Conservation (phyloP, 2,888 invertebrate genomes). For the Griposia aprilina region DNA sequence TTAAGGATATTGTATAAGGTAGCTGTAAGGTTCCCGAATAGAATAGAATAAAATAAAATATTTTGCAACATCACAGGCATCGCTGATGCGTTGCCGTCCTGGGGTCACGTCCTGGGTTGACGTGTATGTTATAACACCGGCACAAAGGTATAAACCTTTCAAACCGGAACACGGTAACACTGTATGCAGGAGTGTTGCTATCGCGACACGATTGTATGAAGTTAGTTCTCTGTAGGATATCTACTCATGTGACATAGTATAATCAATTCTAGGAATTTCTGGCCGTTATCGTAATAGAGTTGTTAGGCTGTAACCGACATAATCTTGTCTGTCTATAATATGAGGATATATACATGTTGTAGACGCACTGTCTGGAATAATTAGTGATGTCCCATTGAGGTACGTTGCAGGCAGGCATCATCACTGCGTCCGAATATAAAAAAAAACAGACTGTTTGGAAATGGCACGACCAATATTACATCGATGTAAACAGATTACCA, state of each 20-base stretch:
- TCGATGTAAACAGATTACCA: neutral
- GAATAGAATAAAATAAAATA: neutral
- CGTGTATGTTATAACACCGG: neutral
- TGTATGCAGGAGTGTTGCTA: neutral
- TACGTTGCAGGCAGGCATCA: neutral
- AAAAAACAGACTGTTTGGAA: neutral
- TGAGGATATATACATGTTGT: neutral
- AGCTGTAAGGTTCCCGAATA: too few relatives aligned
- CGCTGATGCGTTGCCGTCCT: neutral
- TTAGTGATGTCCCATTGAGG: neutral
- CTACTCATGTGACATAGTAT: conserved; percentile 4
- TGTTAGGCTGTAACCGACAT: conserved; percentile 14
- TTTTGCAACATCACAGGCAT: neutral
- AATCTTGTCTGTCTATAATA: neutral
- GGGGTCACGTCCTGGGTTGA: too few relatives aligned
- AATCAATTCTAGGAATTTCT: conserved; percentile 36
- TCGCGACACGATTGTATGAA: neutral
- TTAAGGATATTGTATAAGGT: too few relatives aligned
- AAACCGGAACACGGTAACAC: neutral
- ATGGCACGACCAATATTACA: neutral
- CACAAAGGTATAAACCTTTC: neutral
- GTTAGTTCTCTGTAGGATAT: conserved; percentile 10
- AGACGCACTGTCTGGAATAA: neutral
- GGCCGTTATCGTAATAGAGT: conserved; percentile 16
- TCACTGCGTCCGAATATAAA: neutral